These are phyloP conservation scores for Macroramphosus scolopax DNA, from an alignment of 2,797 vertebrate genomes.

Conservation along the genomic window DNA sequence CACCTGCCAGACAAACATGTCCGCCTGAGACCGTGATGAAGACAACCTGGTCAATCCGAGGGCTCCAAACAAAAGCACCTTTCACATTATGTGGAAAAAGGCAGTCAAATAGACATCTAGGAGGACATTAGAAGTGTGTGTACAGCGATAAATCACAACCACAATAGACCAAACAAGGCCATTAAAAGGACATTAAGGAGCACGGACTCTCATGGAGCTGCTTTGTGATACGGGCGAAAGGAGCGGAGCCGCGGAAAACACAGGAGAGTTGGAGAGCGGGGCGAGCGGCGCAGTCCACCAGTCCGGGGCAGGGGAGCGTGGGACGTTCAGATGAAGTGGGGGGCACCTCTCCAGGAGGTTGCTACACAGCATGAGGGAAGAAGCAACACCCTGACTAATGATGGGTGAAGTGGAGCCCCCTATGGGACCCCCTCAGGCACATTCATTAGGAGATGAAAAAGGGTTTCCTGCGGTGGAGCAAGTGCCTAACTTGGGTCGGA, in stretches of 20 bases:
- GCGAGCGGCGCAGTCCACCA: constrained; percentile 40
- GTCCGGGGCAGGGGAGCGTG: constrained; percentile 66
- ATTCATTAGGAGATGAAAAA: constrained; percentile 86
- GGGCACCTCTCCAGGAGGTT: constrained; percentile 71
- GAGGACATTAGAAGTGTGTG: constrained; percentile 47
- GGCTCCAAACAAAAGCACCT: constrained; percentile 25
- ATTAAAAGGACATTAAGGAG: constrained; percentile 69
- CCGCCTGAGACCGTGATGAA: constrained; percentile 18
- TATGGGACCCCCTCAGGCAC: constrained; percentile 79
- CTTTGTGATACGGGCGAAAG: constrained; percentile 17
- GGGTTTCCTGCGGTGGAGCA: constrained; percentile 74
- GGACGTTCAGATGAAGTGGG: constrained; percentile 68
- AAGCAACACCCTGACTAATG: constrained; percentile 77
- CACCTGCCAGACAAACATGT: constrained; percentile 10
- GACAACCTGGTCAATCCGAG: too few species aligned
- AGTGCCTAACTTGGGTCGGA: constrained; percentile 66
- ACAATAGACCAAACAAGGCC: constrained; percentile 55
- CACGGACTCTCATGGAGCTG: constrained; percentile 41
- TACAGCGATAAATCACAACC: constrained; percentile 63
- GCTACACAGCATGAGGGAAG: constrained; percentile 74
- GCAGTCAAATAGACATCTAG: constrained; percentile 31
- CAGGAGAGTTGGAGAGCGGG: constrained; percentile 4
- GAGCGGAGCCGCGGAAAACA: constrained; percentile 19
- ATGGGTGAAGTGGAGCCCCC: constrained; percentile 80
- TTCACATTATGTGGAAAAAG: constrained; percentile 28